Evolutionary conservation across 2,888 invertebrate genomes (phyloP).

Genomic region (Drosophila fulvimacula): DNA sequence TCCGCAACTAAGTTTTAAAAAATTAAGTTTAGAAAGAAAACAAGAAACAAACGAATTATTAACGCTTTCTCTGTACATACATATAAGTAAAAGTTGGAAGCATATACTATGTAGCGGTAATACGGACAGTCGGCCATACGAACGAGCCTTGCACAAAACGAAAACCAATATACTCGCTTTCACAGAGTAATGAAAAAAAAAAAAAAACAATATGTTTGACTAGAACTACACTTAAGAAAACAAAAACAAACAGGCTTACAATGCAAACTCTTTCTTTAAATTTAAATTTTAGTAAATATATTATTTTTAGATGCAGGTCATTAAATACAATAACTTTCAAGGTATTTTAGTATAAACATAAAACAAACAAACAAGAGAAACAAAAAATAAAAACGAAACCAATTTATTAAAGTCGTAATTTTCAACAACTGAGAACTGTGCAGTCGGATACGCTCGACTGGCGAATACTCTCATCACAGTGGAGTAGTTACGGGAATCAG

Average conservation of each 20-base stretch:
- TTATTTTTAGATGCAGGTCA: conserved; percentile 32
- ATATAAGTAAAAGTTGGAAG: conserved; percentile 2
- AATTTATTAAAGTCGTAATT: conserved; percentile 11
- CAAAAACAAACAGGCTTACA: conserved; percentile 5
- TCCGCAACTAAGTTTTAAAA: too few species aligned
- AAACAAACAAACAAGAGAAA: not conserved
- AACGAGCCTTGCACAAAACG: conserved; percentile 9
- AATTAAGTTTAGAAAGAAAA: too few species aligned
- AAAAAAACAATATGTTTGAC: not conserved
- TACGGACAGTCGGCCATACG: not conserved
- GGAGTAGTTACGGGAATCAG: not conserved
- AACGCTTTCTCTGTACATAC: conserved; percentile 8
- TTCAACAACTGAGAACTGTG: conserved; percentile 16
- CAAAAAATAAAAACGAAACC: conserved; percentile 19
- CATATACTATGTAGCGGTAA: conserved; percentile 1
- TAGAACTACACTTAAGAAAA: not conserved
- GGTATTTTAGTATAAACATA: conserved; percentile 10
- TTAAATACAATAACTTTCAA: conserved; percentile 15
- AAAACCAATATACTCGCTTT: conserved; percentile 9
- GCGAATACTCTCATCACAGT: conserved; percentile 13
- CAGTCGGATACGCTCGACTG: conserved; percentile 6
- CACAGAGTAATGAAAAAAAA: not conserved
- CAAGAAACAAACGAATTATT: not conserved
- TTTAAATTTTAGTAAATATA: conserved; percentile 12
- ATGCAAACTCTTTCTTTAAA: conserved; percentile 10